phyloP scores from a whole-genome alignment of 1,140 invertebrate species.

The Nylanderia fulva region DNA sequence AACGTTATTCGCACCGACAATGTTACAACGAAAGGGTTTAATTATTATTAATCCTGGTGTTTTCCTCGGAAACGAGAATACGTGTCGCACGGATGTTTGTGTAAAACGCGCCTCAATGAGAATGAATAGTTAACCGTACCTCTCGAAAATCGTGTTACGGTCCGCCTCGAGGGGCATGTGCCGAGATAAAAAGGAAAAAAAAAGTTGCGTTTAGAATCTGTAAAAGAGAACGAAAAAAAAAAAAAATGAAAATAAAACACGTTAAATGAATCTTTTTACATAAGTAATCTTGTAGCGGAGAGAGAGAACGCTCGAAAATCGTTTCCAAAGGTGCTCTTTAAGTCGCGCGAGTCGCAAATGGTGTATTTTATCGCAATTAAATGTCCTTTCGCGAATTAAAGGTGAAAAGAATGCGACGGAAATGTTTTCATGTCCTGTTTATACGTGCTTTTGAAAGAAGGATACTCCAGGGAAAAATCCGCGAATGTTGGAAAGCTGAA shows the following conservation, averaged over 20 bases:
- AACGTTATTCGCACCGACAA: constrained; percentile 18
- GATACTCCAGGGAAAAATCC: constrained; percentile 48
- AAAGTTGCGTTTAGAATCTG: neutral
- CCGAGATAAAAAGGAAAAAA: neutral
- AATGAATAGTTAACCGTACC: neutral
- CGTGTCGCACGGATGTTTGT: constrained; percentile 1
- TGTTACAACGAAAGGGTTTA: constrained; percentile 24
- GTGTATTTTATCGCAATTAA: constrained; percentile 52
- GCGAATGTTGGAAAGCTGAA: constrained; percentile 48
- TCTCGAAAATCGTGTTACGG: neutral
- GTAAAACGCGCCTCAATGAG: neutral
- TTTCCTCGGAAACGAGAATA: constrained; percentile 1
- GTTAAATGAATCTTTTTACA: constrained; percentile 26
- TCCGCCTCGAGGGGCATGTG: neutral
- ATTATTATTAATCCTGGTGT: constrained; percentile 52
- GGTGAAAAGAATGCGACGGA: constrained; percentile 48
- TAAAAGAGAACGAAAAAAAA: neutral
- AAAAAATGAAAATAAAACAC: neutral
- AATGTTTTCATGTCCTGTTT: constrained; percentile 51
- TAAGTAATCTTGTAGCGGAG: constrained; percentile 3
- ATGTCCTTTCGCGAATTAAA: constrained; percentile 40
- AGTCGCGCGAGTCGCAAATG: constrained; percentile 10
- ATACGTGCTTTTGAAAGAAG: constrained; percentile 51
- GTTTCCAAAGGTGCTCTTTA: constrained; percentile 15
- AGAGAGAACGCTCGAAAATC: constrained; percentile 3